These are phyloP conservation scores for Cephalotes varians DNA, from an alignment of 2,888 invertebrate genomes.

Conservation along the genomic window DNA sequence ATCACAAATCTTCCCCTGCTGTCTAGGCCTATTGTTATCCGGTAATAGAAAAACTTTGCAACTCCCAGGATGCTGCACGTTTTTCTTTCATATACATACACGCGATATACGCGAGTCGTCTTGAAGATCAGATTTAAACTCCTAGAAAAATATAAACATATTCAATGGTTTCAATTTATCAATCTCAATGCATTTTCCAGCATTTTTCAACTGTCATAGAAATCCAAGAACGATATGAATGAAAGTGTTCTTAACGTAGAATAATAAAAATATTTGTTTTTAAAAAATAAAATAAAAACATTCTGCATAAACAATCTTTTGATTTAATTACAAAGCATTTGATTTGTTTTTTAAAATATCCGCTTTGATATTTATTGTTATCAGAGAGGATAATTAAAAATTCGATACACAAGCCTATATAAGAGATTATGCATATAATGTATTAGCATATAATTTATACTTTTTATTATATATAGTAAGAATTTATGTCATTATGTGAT, in stretches of 20 bases:
- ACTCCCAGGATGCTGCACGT: slow-evolving; percentile 32
- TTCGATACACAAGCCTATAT: neutral
- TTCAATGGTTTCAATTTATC: slow-evolving; percentile 16
- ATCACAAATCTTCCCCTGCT: slow-evolving; percentile 59
- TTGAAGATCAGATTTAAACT: slow-evolving; percentile 24
- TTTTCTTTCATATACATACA: slow-evolving; percentile 33
- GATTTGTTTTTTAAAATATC: neutral
- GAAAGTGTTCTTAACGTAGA: neutral
- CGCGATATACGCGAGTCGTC: slow-evolving; percentile 1
- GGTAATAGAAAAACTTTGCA: slow-evolving; percentile 67
- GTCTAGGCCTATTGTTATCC: slow-evolving; percentile 60
- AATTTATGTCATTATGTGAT: neutral
- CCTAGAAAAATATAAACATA: neutral
- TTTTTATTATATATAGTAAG: neutral
- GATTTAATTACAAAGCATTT: neutral
- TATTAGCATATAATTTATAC: neutral
- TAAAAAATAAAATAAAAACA: neutral
- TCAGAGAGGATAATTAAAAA: neutral
- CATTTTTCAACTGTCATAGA: neutral
- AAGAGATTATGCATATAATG: neutral
- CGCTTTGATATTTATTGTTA: neutral
- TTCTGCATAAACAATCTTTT: neutral
- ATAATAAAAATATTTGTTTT: neutral
- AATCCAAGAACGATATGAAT: neutral
- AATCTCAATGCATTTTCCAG: neutral